These are phyloP conservation scores for Athene noctua DNA, from an alignment of 2,113 vertebrate genomes.

Conservation along the genomic window DNA sequence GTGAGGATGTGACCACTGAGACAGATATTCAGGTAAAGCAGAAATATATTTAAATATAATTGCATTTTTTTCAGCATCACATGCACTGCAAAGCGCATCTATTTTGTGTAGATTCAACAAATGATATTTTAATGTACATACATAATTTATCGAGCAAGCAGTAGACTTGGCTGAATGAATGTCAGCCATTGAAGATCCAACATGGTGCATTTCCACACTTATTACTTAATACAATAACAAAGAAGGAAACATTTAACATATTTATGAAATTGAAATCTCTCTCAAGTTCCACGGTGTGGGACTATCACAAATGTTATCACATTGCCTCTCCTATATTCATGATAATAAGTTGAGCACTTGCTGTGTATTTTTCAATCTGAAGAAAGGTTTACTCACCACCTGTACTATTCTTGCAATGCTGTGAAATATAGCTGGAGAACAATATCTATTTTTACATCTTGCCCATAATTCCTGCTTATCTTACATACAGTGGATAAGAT, in stretches of 20 bases:
- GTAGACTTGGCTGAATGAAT: slow-evolving; percentile 50
- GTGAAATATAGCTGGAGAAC: not conserved
- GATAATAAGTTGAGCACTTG: not conserved
- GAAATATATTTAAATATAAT: slow-evolving; percentile 6
- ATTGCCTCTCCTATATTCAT: not conserved
- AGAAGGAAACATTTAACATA: slow-evolving; percentile 44
- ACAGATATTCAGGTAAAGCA: slow-evolving; percentile 7
- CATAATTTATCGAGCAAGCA: slow-evolving; percentile 63
- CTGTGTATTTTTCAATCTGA: not conserved
- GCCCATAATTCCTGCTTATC: not conserved
- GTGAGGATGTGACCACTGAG: not conserved
- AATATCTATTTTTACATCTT: not conserved
- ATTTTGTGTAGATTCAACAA: slow-evolving; percentile 46
- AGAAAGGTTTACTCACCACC: not conserved
- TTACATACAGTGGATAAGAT: not conserved
- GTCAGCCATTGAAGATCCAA: slow-evolving; percentile 53
- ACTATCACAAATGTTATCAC: not conserved
- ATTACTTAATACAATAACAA: slow-evolving; percentile 37
- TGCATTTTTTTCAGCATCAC: not conserved
- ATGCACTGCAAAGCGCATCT: not conserved
- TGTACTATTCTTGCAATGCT: not conserved
- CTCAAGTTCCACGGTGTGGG: not conserved
- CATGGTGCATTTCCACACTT: slow-evolving; percentile 36
- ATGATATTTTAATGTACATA: slow-evolving; percentile 62
- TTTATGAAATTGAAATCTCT: slow-evolving; percentile 38